Evolutionary conservation across 1,140 invertebrate species (phyloP).

Genomic region (Pogonus chalceus): DNA sequence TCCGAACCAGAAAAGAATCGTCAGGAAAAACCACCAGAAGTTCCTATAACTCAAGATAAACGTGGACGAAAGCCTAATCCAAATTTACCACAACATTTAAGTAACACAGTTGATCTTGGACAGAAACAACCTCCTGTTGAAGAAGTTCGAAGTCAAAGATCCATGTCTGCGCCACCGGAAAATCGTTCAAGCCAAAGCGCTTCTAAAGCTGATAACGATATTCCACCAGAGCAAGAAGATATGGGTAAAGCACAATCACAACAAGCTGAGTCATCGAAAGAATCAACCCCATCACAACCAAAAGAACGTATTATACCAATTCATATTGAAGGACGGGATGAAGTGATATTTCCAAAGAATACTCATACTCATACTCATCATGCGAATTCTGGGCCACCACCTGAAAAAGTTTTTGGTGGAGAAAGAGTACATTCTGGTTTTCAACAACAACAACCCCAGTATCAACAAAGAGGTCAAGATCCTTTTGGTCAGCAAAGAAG

Average conservation of each 20-base stretch:
- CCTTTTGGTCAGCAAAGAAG: not conserved
- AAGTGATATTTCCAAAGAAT: conserved; percentile 21
- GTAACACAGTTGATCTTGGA: conserved; percentile 67
- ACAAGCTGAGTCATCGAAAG: conserved; percentile 24
- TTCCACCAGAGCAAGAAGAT: conserved; percentile 20
- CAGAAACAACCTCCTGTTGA: conserved; percentile 50
- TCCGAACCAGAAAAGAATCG: conserved; percentile 2
- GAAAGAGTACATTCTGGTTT: conserved; percentile 54
- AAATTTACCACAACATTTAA: conserved; percentile 53
- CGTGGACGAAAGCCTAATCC: conserved; percentile 20
- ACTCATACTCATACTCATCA: conserved; percentile 13
- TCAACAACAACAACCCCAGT: conserved; percentile 21
- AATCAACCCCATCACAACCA: conserved; percentile 26
- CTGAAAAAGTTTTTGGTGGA: conserved; percentile 78
- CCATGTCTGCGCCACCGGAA: conserved; percentile 57
- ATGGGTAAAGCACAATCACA: conserved; percentile 13
- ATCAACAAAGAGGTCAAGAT: conserved; percentile 11
- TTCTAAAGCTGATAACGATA: conserved; percentile 24
- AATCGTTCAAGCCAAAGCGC: conserved; percentile 39
- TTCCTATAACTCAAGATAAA: conserved; percentile 17
- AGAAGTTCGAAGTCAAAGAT: conserved; percentile 49
- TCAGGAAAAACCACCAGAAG: conserved; percentile 17
- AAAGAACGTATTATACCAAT: conserved; percentile 26
- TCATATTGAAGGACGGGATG: too few species aligned
- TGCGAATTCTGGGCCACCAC: conserved; percentile 27